Conservation (phyloP, 2,888 invertebrate species). For the Pyrrhia umbra region DNA sequence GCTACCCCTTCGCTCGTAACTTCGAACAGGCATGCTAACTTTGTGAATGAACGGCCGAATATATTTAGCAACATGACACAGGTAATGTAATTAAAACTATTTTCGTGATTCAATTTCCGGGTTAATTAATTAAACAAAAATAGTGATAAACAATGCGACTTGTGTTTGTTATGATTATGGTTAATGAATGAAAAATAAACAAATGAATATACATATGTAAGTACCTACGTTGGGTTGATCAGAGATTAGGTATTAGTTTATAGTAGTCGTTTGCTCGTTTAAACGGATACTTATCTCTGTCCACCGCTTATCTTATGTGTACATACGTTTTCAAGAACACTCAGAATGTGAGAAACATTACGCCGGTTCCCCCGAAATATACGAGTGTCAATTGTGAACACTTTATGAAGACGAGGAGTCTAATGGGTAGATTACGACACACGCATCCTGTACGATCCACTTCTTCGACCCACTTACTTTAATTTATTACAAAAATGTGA, state of each 20-base stretch:
- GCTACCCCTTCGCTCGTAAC: slow-evolving; percentile 56
- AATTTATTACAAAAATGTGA: slow-evolving; percentile 29
- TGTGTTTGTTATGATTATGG: not conserved
- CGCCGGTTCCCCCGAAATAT: slow-evolving; percentile 12
- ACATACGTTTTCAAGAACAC: slow-evolving; percentile 10
- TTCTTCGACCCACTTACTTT: slow-evolving; percentile 12
- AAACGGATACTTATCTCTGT: not conserved
- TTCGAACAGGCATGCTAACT: slow-evolving; percentile 63
- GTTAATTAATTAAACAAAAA: slow-evolving; percentile 13
- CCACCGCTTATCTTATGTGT: not conserved
- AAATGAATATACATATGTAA: not conserved
- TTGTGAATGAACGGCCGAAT: slow-evolving; percentile 60
- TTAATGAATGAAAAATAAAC: not conserved
- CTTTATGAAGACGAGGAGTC: slow-evolving; percentile 41
- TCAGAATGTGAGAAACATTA: slow-evolving; percentile 14
- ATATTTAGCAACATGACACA: slow-evolving; percentile 54
- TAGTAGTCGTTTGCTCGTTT: not conserved
- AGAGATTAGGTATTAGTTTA: not conserved
- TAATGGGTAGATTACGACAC: slow-evolving; percentile 28
- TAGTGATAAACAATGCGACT: slow-evolving; percentile 6
- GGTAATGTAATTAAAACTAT: slow-evolving; percentile 59
- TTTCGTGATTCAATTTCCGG: slow-evolving; percentile 16
- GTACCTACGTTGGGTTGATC: not conserved
- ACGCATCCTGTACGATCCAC: slow-evolving; percentile 13
- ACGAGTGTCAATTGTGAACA: slow-evolving; percentile 41